Conservation (phyloP, 2,797 vertebrate species). For the Percopsis omiscomaycus region DNA sequence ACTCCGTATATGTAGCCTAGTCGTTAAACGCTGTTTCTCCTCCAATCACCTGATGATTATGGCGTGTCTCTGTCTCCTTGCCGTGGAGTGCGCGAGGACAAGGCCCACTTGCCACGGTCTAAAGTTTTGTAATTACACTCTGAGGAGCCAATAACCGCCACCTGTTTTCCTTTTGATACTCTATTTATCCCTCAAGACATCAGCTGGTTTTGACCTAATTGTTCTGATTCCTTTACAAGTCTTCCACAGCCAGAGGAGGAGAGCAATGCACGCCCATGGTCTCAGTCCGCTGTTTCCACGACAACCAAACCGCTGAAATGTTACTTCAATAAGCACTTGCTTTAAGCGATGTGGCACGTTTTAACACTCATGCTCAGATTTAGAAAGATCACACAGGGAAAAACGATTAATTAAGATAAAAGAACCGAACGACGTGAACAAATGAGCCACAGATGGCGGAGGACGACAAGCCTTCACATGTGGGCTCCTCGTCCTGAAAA, state of each 20-base stretch:
- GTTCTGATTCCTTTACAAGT: slow-evolving; percentile 46
- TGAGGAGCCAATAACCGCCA: slow-evolving; percentile 36
- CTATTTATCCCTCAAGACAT: slow-evolving; percentile 8
- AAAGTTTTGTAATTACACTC: background rate
- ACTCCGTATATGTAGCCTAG: too few species aligned
- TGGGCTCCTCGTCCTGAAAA: slow-evolving; percentile 3
- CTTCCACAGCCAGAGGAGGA: slow-evolving; percentile 21
- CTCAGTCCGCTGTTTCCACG: slow-evolving; percentile 74
- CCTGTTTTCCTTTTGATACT: slow-evolving; percentile 56
- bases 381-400: slow-evolving; percentile 26
- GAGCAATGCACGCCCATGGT: slow-evolving; percentile 31
- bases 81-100: slow-evolving; percentile 41
- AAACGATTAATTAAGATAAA: slow-evolving; percentile 49
- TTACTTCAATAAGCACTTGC: slow-evolving; percentile 11
- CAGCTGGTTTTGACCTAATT: slow-evolving; percentile 52
- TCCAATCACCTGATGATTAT: slow-evolving; percentile 50
- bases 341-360: slow-evolving; percentile 13
- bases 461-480: slow-evolving; percentile 9
- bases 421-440: slow-evolving; percentile 25
- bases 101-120: slow-evolving; percentile 2
- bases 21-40: slow-evolving; percentile 6
- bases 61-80: slow-evolving; percentile 42
- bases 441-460: slow-evolving; percentile 32
- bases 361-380: slow-evolving; percentile 9
- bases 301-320: slow-evolving; percentile 59